A percentile compares a stretch with the other conserved stretches of the same genome.
Evolutionary conservation across 64 coral and sea anemone genomes (phyloP).

Genomic region (Stichodactyla helianthus): DNA sequence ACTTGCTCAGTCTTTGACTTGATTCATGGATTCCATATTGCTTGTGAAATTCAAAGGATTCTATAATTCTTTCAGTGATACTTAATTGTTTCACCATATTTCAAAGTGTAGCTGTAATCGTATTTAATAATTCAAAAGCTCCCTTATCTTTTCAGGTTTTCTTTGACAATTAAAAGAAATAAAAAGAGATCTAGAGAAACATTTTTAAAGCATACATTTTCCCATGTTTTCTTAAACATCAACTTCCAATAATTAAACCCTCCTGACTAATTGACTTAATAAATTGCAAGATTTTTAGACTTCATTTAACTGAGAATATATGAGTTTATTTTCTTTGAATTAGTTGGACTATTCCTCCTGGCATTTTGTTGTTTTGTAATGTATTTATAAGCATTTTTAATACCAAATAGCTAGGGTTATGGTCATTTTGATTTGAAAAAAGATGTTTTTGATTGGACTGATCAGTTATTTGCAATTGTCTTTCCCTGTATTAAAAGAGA

Average conservation of each 20-base stretch:
- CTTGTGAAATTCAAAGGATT: constrained; percentile 1
- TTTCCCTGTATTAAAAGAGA: not conserved
- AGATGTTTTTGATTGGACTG: not conserved
- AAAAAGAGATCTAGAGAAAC: not conserved
- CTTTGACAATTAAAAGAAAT: not conserved
- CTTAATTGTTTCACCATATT: not conserved
- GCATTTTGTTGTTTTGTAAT: not conserved
- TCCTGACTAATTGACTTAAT: not conserved
- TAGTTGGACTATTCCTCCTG: not conserved
- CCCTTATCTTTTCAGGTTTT: not conserved
- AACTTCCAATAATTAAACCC: not conserved
- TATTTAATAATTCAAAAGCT: not conserved
- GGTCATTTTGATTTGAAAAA: not conserved
- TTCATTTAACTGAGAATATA: not conserved
- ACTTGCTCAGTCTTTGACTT: not conserved
- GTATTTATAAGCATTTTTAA: not conserved
- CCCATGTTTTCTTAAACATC: not conserved
- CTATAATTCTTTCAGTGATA: not conserved
- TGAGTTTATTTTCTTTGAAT: not conserved
- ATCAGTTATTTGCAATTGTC: constrained; percentile 7
- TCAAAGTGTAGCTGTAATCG: not conserved
- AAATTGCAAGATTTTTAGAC: not conserved
- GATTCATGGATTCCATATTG: not conserved
- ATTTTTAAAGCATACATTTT: not conserved
- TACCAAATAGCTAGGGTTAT: not conserved